Percentiles rank a stretch among this genome's conserved stretches.
These are phyloP conservation scores for Petrocephalus sullivani DNA, from an alignment of 2,797 vertebrate species.

Conservation along the genomic window DNA sequence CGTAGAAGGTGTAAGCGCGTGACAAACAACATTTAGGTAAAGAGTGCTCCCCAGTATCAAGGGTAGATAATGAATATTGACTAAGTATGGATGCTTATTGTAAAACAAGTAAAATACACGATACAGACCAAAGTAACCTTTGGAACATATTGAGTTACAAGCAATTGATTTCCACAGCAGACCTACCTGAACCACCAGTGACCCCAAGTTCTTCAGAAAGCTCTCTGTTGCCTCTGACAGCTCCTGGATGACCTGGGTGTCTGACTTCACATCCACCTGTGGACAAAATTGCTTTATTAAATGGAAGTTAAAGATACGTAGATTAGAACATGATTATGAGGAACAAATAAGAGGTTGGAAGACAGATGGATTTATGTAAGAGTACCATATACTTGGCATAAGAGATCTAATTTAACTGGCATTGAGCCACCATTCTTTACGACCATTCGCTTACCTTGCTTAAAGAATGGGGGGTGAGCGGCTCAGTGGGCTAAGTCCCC, in stretches of 20 bases:
- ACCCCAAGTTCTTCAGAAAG: slow-evolving; percentile 72
- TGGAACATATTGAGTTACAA: neutral
- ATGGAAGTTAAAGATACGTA: neutral
- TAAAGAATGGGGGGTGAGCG: neutral
- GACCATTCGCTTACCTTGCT: neutral
- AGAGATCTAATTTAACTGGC: neutral
- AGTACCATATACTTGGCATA: neutral
- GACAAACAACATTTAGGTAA: neutral
- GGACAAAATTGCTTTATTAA: slow-evolving; percentile 21
- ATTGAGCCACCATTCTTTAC: neutral
- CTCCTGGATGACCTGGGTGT: slow-evolving; percentile 55
- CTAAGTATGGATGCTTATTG: neutral
- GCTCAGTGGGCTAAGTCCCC: neutral
- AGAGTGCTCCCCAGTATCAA: neutral
- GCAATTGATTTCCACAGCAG: neutral
- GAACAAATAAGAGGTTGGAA: neutral
- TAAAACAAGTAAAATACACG: neutral
- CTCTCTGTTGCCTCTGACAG: slow-evolving; percentile 68
- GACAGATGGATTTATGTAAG: neutral
- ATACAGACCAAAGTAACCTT: neutral
- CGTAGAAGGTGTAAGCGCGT: neutral
- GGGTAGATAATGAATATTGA: neutral
- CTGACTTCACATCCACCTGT: slow-evolving; percentile 65
- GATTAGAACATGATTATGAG: neutral
- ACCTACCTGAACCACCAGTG: slow-evolving; percentile 78